Percentiles rank a stretch among this genome's conserved stretches.
phyloP scores from a whole-genome alignment of 2,797 vertebrate genomes.

The Phaenicophaeus curvirostris region DNA sequence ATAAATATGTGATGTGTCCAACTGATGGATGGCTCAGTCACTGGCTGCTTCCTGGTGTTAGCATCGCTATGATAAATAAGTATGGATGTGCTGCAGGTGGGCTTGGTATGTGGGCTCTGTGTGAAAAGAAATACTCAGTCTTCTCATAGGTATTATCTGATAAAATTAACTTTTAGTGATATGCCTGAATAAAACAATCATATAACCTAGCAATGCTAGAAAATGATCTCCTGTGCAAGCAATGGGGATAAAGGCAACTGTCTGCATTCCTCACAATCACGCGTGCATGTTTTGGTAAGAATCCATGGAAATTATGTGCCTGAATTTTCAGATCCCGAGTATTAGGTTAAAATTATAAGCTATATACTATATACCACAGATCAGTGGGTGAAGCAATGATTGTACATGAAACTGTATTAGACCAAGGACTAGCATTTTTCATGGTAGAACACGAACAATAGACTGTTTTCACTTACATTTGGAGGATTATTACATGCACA shows the following conservation, averaged over 20 bases:
- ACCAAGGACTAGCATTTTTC: neutral
- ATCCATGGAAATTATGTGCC: neutral
- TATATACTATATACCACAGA: neutral
- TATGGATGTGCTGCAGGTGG: neutral
- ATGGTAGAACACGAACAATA: neutral
- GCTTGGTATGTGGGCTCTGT: neutral
- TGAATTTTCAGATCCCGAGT: neutral
- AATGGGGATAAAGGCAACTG: neutral
- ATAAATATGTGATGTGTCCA: neutral
- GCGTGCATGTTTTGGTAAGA: neutral
- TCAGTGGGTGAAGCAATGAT: neutral
- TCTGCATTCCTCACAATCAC: neutral
- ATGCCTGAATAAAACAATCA: neutral
- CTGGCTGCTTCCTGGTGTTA: neutral
- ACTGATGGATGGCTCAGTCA: slow-evolving; percentile 33
- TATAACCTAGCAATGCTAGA: neutral
- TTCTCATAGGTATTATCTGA: neutral
- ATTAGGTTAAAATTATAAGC: neutral
- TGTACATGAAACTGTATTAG: neutral
- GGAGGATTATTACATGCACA: neutral
- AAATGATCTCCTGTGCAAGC: neutral
- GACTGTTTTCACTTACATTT: neutral
- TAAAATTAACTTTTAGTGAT: neutral
- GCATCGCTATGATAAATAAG: neutral
- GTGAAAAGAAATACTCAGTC: neutral